Base-by-base conservation (phyloP, 2,888 invertebrate species). In the Drosophila helvetica region DNA sequence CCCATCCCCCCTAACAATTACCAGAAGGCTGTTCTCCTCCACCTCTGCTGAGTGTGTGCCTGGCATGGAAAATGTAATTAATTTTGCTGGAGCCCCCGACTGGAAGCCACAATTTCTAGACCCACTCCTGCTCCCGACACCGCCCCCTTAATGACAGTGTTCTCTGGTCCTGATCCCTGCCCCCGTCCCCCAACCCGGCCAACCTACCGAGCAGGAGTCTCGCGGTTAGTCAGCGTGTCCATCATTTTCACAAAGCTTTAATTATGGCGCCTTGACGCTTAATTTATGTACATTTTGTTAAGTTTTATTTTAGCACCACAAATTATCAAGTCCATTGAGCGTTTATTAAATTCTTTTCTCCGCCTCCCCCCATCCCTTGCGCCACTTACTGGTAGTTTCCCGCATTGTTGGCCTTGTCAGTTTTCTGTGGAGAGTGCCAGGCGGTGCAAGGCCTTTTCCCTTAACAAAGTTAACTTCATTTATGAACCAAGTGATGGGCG, bases 281-380 rank as follows among this genome's bases (percentile, higher is more conserved):
- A 80, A 85, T 89, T 89, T 86, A 85, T 89, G 88, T 78, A 88
- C 85, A 88, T 89, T 86, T 83, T 86, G 80, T 86, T 82, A 76
- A 75, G 80, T 89, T 89, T 74, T 76, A 74, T 80, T 86, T 75
- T 74, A 64, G 61, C 79, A 74, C 79, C 77, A 68, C 82, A 89
- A 85, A 89, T 88, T 89, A 88, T 83, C 78, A 85, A 85, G 86
- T 88, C 84, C 88, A 80, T 89, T 83, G 89, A 78, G 84, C 69
- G 71, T 75, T 78, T 89, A 88, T 85, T 89, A 89, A 83, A 80
- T 83, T 72, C 72, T 67, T 75, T 74, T 46, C 15, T 25, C 59
- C 52, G 46, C 45, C 50, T 54, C 55, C 46, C 56, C 48, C 22
- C 22, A 5, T 3, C 22, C 22, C 17, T 22, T 25, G 5, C 6